These are phyloP conservation scores for Gadopsis bispinosus DNA, from an alignment of 2,797 vertebrate species.

Conservation along the genomic window DNA sequence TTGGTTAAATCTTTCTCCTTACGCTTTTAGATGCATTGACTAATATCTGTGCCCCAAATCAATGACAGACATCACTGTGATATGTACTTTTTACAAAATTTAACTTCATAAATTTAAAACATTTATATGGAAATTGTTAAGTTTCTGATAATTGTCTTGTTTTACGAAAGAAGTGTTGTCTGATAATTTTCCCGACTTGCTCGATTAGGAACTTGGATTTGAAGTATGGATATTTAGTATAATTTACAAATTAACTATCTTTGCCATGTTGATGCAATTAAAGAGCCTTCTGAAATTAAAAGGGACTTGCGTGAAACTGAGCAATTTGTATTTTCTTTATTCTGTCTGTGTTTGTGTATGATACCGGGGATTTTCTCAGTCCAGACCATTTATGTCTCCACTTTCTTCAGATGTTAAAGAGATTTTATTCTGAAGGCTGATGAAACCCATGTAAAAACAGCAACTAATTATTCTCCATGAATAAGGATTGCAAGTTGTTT, in stretches of 20 bases:
- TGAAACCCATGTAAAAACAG: background rate
- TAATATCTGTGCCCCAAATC: slow-evolving; percentile 60
- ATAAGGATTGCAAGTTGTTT: background rate
- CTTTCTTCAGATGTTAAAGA: background rate
- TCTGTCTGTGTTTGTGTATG: background rate
- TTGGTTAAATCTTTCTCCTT: slow-evolving; percentile 44
- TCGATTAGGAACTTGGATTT: slow-evolving; percentile 59
- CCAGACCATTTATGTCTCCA: background rate
- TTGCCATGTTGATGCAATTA: slow-evolving; percentile 76
- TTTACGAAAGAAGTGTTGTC: slow-evolving; percentile 68
- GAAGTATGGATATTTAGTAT: slow-evolving; percentile 61
- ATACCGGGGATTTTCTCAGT: background rate
- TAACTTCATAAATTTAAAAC: slow-evolving; percentile 66
- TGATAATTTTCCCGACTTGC: slow-evolving; percentile 56
- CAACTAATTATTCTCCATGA: background rate
- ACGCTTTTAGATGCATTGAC: slow-evolving; percentile 58
- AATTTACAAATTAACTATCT: slow-evolving; percentile 69
- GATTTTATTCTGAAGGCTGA: slow-evolving; percentile 9
- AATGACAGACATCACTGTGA: slow-evolving; percentile 83
- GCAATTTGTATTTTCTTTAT: background rate
- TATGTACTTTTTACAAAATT: slow-evolving; percentile 75
- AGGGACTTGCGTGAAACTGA: slow-evolving; percentile 62
- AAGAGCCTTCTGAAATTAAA: slow-evolving; percentile 78
- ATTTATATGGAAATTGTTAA: slow-evolving; percentile 72
- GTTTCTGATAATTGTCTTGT: slow-evolving; percentile 63